Evolutionary conservation across 2,888 invertebrate species (phyloP).

Genomic region (Lacanobia wlatinum): DNA sequence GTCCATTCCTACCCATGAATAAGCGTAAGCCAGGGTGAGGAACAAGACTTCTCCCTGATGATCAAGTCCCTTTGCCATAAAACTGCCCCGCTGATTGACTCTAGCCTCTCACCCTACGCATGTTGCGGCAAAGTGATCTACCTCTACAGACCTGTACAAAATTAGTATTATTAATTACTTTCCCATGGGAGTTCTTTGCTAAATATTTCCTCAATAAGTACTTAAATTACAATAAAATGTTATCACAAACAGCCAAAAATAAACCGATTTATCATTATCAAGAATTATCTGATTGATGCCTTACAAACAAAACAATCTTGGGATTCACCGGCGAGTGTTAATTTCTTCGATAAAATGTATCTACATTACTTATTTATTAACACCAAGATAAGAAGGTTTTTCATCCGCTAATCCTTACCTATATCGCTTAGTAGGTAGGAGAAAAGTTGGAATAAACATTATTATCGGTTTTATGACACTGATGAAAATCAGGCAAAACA

Average conservation of each 20-base stretch:
- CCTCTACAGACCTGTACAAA: too few species aligned
- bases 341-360: conserved; percentile 24
- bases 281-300: conserved; percentile 26
- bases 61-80: not conserved
- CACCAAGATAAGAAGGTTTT: conserved; percentile 27
- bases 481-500: not conserved
- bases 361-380: conserved; percentile 26
- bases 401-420: conserved; percentile 29
- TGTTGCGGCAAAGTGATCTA: too few species aligned
- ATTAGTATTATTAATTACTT: not conserved
- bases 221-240: not conserved
- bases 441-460: conserved; percentile 8
- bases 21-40: too few species aligned
- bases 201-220: conserved; percentile 15
- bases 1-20: too few species aligned
- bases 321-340: conserved; percentile 16
- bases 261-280: conserved; percentile 18
- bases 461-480: not conserved
- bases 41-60: too few species aligned
- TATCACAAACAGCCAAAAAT: conserved; percentile 13
- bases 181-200: not conserved
- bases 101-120: not conserved
- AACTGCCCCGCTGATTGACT: not conserved
- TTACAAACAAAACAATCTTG: conserved; percentile 27
- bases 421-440: not conserved